A percentile compares a stretch with the other conserved stretches of the same genome.
phyloP scores from a whole-genome alignment of 2,797 vertebrate species.

The Pelodytes ibericus region DNA sequence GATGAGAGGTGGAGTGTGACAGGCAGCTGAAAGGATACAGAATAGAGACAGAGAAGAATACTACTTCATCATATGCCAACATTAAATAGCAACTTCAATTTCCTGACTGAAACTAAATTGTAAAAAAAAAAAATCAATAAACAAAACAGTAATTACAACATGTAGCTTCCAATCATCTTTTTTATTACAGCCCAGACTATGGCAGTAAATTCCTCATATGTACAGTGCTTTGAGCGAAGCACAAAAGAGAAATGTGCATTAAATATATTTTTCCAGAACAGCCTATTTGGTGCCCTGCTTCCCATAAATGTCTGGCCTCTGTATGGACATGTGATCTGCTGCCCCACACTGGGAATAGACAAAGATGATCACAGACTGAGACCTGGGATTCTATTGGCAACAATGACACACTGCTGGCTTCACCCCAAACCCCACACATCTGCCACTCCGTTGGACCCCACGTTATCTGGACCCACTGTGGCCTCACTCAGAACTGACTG shows the following conservation, averaged over 20 bases:
- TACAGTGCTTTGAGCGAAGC: not conserved
- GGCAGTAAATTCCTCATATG: slow-evolving; percentile 24
- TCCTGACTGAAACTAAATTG: slow-evolving; percentile 42
- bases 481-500: not conserved
- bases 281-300: slow-evolving; percentile 4
- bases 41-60: not conserved
- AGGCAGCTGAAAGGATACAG: too few species aligned
- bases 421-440: not conserved
- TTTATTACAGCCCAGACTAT: slow-evolving; percentile 34
- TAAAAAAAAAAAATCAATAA: slow-evolving; percentile 41
- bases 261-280: not conserved
- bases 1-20: too few species aligned
- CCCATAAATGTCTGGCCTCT: not conserved
- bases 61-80: slow-evolving; percentile 37
- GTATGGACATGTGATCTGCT: not conserved
- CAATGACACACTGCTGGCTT: slow-evolving; percentile 5
- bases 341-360: not conserved
- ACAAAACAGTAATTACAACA: slow-evolving; percentile 43
- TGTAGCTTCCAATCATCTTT: slow-evolving; percentile 38
- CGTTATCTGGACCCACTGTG: not conserved
- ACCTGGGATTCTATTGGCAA: not conserved
- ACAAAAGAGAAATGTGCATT: too few species aligned
- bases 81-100: slow-evolving; percentile 34
- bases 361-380: not conserved
- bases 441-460: slow-evolving; percentile 7